These are phyloP conservation scores for Odontocerum albicorne DNA, from an alignment of 2,888 invertebrate species.

Conservation along the genomic window DNA sequence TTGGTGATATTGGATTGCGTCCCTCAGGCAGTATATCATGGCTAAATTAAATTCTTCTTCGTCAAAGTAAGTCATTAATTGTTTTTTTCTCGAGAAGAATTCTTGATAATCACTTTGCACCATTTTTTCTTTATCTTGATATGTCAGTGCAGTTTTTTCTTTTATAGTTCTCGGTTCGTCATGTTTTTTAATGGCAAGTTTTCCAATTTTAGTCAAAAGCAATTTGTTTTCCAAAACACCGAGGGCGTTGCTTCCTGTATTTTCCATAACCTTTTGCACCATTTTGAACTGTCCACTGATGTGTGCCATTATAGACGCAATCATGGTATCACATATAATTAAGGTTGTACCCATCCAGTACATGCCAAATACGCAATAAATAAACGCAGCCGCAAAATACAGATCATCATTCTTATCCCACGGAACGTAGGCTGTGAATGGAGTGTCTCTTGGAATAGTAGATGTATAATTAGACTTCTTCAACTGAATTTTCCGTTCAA, in stretches of 20 bases:
- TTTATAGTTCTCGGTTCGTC: too few species aligned
- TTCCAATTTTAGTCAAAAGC: too few species aligned
- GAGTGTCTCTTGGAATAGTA: slow-evolving; percentile 16
- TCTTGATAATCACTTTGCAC: too few species aligned
- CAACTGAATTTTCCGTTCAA: slow-evolving; percentile 15
- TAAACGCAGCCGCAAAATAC: slow-evolving; percentile 9
- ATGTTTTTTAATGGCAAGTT: too few species aligned
- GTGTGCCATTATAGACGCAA: slow-evolving; percentile 31
- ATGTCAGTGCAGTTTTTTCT: too few species aligned
- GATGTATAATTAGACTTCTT: slow-evolving; percentile 19
- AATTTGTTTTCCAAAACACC: slow-evolving; percentile 13
- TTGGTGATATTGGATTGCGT: slow-evolving; percentile 7
- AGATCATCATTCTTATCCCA: slow-evolving; percentile 23
- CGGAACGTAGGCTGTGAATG: slow-evolving; percentile 24
- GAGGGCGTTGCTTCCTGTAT: slow-evolving; percentile 13
- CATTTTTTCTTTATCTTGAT: too few species aligned
- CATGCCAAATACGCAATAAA: slow-evolving; percentile 20
- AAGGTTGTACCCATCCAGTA: slow-evolving; percentile 24
- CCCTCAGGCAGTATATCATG: slow-evolving; percentile 20
- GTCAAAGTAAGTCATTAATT: slow-evolving; percentile 14
- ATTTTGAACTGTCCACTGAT: slow-evolving; percentile 31
- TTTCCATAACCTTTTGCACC: slow-evolving; percentile 23
- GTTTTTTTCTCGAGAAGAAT: slow-evolving; percentile 6
- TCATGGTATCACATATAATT: slow-evolving; percentile 27
- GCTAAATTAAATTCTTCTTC: slow-evolving; percentile 25